Percentiles rank a stretch among this genome's conserved stretches.
Evolutionary conservation across 2,797 vertebrate species (phyloP).

Genomic region (Hafferia zeledoni): DNA sequence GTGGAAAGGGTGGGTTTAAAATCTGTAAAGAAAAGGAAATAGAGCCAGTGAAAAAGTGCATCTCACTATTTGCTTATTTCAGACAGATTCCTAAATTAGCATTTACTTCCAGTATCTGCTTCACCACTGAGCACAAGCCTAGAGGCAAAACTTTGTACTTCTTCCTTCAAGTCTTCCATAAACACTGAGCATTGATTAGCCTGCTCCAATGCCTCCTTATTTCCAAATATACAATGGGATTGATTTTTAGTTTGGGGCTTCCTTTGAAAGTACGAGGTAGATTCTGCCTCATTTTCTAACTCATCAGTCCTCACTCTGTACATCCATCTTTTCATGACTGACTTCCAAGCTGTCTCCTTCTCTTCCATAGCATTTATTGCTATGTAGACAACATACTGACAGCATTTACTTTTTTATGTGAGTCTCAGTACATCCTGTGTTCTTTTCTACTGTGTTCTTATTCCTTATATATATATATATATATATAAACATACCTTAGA

Average conservation of each 20-base stretch:
- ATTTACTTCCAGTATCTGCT: not conserved
- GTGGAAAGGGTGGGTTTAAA: not conserved
- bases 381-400: not conserved
- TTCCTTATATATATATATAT: not conserved
- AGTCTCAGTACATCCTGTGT: not conserved
- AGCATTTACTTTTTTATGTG: not conserved
- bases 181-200: not conserved
- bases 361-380: not conserved
- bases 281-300: not conserved
- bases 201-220: not conserved
- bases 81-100: not conserved
- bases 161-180: not conserved
- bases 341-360: not conserved
- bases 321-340: not conserved
- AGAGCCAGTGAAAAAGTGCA: not conserved
- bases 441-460: not conserved
- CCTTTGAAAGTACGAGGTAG: not conserved
- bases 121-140: not conserved
- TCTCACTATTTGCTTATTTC: not conserved
- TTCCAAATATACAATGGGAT: not conserved
- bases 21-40: not conserved
- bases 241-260: not conserved
- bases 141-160: not conserved
- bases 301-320: not conserved
- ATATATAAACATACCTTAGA: not conserved